phyloP scores from a whole-genome alignment of 2,797 vertebrate genomes.

The Arrhamphus sclerolepis region DNA sequence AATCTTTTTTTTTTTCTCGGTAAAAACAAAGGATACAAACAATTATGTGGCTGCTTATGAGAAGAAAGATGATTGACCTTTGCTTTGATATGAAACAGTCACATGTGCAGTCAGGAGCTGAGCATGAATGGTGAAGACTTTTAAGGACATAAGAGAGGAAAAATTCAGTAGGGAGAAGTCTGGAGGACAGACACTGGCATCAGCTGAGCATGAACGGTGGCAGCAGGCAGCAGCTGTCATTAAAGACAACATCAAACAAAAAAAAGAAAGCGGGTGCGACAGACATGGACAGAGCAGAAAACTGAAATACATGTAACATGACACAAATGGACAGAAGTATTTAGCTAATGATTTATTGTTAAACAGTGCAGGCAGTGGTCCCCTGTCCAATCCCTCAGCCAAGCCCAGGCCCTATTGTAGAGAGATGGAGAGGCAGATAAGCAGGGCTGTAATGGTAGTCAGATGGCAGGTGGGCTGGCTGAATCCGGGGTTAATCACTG shows the following conservation, averaged over 20 bases:
- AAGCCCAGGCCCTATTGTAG: conserved; percentile 77
- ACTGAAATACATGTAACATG: conserved; percentile 85
- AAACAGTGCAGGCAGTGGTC: conserved; percentile 77
- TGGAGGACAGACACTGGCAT: conserved; percentile 35
- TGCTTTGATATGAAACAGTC: conserved; percentile 21
- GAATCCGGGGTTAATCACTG: conserved; percentile 85
- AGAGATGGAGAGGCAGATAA: conserved; percentile 83
- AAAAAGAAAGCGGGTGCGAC: conserved; percentile 28
- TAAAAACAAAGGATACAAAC: conserved; percentile 14
- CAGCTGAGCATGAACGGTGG: conserved; percentile 37
- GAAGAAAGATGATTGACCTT: conserved; percentile 25
- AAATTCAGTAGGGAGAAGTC: conserved; percentile 30
- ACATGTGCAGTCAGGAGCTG: conserved; percentile 12
- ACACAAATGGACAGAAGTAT: conserved; percentile 88
- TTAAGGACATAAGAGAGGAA: conserved; percentile 19
- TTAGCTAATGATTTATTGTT: conserved; percentile 89
- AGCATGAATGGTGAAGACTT: conserved; percentile 7
- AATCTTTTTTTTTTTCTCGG: conserved; percentile 8
- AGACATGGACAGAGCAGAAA: conserved; percentile 77
- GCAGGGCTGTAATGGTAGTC: conserved; percentile 82
- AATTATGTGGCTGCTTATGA: conserved; percentile 10
- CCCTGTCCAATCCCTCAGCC: conserved; percentile 70
- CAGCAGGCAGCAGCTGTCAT: conserved; percentile 37
- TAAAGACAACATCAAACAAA: conserved; percentile 16
- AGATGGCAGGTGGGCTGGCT: conserved; percentile 84